These are phyloP conservation scores for Mamestra brassicae DNA, from an alignment of 2,888 invertebrate species.

Conservation along the genomic window DNA sequence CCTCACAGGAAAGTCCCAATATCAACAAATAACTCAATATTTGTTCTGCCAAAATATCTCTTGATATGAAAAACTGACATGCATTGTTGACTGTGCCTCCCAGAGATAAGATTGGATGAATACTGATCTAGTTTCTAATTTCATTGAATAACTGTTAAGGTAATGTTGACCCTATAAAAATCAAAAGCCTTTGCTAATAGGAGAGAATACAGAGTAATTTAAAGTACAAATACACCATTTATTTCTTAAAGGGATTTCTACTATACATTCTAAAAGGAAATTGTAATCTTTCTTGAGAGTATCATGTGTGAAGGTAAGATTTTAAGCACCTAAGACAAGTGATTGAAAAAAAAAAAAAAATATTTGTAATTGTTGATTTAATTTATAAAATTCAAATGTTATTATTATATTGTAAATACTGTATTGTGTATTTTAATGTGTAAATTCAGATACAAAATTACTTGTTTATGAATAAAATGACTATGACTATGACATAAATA, in stretches of 20 bases:
- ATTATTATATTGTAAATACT: no score
- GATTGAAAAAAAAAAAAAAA: no score
- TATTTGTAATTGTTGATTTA: no score
- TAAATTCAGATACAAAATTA: no score
- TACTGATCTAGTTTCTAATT: background rate
- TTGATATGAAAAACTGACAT: constrained; percentile 3
- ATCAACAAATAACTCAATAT: constrained; percentile 31
- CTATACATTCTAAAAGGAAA: background rate
- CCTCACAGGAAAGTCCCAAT: constrained; percentile 11
- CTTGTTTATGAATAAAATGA: no score
- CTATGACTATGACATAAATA: no score
- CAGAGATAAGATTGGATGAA: background rate
- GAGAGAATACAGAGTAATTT: background rate
- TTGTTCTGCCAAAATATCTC: constrained; percentile 18
- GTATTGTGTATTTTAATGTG: no score
- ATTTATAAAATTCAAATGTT: no score
- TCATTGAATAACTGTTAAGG: background rate
- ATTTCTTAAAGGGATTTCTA: background rate
- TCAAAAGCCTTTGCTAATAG: background rate
- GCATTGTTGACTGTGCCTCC: constrained; percentile 7
- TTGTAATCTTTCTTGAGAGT: background rate
- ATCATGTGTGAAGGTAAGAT: background rate
- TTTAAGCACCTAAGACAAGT: no score
- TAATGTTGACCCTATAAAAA: background rate
- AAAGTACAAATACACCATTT: background rate